Conservation (phyloP, 2,888 invertebrate genomes). For the Smittia sp. region DNA sequence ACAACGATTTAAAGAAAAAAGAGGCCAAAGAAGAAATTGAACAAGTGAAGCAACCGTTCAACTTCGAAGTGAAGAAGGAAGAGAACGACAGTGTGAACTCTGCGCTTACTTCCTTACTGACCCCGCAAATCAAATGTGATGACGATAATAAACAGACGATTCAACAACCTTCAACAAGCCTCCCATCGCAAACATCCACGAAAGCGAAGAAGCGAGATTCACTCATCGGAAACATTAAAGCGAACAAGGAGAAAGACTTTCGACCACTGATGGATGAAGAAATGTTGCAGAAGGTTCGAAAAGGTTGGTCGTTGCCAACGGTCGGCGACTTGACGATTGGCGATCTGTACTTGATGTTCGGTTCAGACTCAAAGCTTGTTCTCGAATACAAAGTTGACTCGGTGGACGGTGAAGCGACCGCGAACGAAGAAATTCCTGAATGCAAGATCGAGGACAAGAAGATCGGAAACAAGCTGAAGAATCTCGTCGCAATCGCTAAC, state of each 20-base stretch:
- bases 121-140: not conserved
- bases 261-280: slow-evolving; percentile 51
- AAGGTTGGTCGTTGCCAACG: slow-evolving; percentile 76
- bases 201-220: not conserved
- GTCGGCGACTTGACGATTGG: slow-evolving; percentile 81
- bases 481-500: slow-evolving; percentile 52
- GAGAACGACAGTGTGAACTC: not conserved
- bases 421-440: not conserved
- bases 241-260: slow-evolving; percentile 9
- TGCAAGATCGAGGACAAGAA: slow-evolving; percentile 17
- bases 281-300: slow-evolving; percentile 50
- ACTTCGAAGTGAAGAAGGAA: not conserved
- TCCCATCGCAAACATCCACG: not conserved
- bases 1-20: slow-evolving; percentile 10
- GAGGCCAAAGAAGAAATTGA: not conserved
- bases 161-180: not conserved
- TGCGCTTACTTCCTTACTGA: not conserved
- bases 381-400: slow-evolving; percentile 72
- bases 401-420: slow-evolving; percentile 44
- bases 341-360: slow-evolving; percentile 84
- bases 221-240: not conserved
- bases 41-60: too few relatives aligned
- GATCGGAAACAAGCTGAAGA: slow-evolving; percentile 50
- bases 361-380: slow-evolving; percentile 66
- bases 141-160: not conserved